Evolutionary conservation across 2,888 invertebrate genomes (phyloP).

Genomic region (Phyto melanocephala): DNA sequence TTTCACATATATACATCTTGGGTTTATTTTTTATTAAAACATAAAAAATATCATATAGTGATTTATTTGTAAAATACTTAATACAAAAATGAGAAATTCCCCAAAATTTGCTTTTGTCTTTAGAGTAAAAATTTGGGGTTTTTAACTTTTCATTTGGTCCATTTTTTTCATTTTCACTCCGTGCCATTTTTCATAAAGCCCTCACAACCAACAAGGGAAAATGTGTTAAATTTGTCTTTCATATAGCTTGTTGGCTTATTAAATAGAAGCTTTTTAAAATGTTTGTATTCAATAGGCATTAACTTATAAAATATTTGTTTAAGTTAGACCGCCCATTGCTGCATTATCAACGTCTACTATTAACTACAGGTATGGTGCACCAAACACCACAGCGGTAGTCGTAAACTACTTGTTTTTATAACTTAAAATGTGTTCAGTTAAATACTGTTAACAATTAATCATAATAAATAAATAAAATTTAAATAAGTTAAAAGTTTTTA

Average conservation of each 20-base stretch:
- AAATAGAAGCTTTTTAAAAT: too few relatives aligned
- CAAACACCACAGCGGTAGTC: too few relatives aligned
- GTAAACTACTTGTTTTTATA: background rate
- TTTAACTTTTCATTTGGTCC: too few relatives aligned
- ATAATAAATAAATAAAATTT: background rate
- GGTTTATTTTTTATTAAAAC: too few relatives aligned
- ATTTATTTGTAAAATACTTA: too few relatives aligned
- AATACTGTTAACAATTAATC: background rate
- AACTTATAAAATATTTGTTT: slow-evolving; percentile 13
- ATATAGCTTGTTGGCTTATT: background rate
- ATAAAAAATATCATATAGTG: too few relatives aligned
- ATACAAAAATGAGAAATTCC: too few relatives aligned
- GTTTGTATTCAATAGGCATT: slow-evolving; percentile 18
- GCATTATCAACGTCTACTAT: slow-evolving; percentile 1
- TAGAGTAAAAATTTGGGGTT: too few relatives aligned
- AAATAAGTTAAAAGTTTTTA: background rate
- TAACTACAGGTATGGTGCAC: too few relatives aligned
- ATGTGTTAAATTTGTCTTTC: background rate
- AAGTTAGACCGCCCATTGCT: slow-evolving; percentile 44
- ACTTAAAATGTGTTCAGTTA: background rate
- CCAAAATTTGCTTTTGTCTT: too few relatives aligned
- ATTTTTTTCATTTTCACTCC: background rate
- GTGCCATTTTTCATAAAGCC: background rate
- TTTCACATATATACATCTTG: too few relatives aligned
- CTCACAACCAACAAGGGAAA: background rate